Evolutionary conservation across 2,797 vertebrate genomes (phyloP), one percentile per base, ranked within the genome.

Genomic region (Muscicapa striata): DNA sequence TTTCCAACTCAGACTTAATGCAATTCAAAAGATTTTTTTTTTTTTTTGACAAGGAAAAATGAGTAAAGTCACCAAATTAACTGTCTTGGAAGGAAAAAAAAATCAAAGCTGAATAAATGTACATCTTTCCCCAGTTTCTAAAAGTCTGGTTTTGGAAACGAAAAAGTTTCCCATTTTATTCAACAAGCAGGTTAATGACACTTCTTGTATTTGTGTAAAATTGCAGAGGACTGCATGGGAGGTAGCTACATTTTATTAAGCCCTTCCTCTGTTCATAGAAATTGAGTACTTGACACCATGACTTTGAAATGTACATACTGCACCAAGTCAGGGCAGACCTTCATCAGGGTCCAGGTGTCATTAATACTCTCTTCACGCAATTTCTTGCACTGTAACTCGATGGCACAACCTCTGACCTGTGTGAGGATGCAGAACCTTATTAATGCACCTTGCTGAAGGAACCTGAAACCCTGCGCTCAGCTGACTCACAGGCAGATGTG

Each of bases 1-100:
- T 91, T 90, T 87, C 74, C 43, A 21, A 94, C 76, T 91, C 79
- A 94, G 87, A 86, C 79, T 85, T 93, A 91, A 90, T 79, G 82
- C 72, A 95, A 96, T 91, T 75, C 84, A 91, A 73, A 85, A 62
- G 54, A 24, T 34, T 24, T 88, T 79, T 94, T 45, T 45, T n/a
- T 95, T 45, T n/a, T 95, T 90, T 74, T 93, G 69, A 93, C 76
- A 91, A 58, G 58, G 82, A 76, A 91, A 94, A 95, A 95, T 58
- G 52, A 92, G 84, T 43, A 77, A 23, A 87, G 48, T 75, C 79
- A 86, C 76, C n/a, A 91, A 95, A 87, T 91, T 86, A 95, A 95
- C 85, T 84, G 87, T 70, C 87, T 88, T 88, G 77, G 76, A 94
- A 88, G 52, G 15, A 0, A 38, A 87, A 85, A 58, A 59, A 55